Conservation (phyloP, 2,113 vertebrate genomes). For the Malurus melanocephalus region DNA sequence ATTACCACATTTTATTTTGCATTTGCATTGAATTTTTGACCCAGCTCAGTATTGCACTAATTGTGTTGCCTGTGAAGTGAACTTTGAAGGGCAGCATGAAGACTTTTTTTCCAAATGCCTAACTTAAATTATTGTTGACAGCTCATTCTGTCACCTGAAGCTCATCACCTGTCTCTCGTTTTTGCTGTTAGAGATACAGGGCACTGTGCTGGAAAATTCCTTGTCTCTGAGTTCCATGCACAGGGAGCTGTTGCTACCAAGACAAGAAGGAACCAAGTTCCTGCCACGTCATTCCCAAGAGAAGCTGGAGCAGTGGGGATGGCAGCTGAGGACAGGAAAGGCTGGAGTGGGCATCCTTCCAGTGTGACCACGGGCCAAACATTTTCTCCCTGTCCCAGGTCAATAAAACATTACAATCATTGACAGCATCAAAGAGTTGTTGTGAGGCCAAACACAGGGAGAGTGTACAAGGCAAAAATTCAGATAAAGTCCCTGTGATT, state of each 20-base stretch:
- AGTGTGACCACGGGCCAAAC: not conserved
- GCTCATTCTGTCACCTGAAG: not conserved
- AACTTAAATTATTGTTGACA: not conserved
- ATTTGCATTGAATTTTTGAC: not conserved
- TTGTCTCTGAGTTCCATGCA: not conserved
- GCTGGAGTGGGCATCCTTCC: not conserved
- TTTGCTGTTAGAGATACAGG: not conserved
- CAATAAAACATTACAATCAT: not conserved
- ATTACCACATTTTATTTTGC: not conserved
- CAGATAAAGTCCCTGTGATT: not conserved
- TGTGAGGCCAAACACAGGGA: not conserved
- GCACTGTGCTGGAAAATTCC: not conserved
- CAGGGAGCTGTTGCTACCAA: not conserved
- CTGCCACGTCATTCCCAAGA: not conserved
- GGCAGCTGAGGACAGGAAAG: not conserved
- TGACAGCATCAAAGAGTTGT: not conserved
- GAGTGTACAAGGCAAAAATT: fast-evolving
- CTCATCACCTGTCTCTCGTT: not conserved
- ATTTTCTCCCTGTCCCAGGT: not conserved
- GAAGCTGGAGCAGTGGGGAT: not conserved
- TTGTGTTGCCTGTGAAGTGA: not conserved
- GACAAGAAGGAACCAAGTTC: not conserved
- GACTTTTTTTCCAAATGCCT: not conserved
- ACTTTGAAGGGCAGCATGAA: not conserved
- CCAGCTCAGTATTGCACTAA: not conserved